phyloP scores from a whole-genome alignment of 1,140 invertebrate species.

The Dysdera silvatica region DNA sequence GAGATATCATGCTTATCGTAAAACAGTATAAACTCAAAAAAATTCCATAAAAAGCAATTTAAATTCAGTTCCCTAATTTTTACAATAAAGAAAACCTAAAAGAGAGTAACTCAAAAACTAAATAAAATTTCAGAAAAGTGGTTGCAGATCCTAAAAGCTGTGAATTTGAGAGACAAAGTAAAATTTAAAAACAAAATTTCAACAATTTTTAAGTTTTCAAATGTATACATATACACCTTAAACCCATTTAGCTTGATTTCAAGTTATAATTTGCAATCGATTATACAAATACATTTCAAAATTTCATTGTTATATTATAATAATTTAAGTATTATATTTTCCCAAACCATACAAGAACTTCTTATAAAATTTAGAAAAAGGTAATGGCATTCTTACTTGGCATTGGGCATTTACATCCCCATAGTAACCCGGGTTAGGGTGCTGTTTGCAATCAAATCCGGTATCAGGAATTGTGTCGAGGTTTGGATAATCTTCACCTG shows the following conservation, averaged over 20 bases:
- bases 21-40: too few species aligned
- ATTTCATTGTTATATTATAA: not conserved
- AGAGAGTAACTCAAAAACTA: too few species aligned
- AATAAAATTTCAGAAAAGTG: too few species aligned
- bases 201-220: too few species aligned
- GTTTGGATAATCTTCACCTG: conserved; percentile 47
- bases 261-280: not conserved
- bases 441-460: conserved; percentile 43
- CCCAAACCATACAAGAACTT: not conserved
- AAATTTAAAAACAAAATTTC: too few species aligned
- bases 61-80: too few species aligned
- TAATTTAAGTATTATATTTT: not conserved
- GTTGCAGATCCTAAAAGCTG: too few species aligned
- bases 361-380: not conserved
- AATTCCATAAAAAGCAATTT: too few species aligned
- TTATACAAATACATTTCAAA: not conserved
- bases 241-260: not conserved
- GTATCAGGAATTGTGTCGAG: conserved; percentile 44
- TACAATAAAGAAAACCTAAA: too few species aligned
- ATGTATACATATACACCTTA: too few species aligned
- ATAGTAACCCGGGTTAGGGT: conserved; percentile 47
- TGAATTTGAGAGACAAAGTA: too few species aligned
- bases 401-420: conserved; percentile 46
- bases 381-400: conserved; percentile 41
- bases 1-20: too few species aligned